Evolutionary conservation across 2,797 vertebrate species (phyloP).

Genomic region (Sebastes nivosus): DNA sequence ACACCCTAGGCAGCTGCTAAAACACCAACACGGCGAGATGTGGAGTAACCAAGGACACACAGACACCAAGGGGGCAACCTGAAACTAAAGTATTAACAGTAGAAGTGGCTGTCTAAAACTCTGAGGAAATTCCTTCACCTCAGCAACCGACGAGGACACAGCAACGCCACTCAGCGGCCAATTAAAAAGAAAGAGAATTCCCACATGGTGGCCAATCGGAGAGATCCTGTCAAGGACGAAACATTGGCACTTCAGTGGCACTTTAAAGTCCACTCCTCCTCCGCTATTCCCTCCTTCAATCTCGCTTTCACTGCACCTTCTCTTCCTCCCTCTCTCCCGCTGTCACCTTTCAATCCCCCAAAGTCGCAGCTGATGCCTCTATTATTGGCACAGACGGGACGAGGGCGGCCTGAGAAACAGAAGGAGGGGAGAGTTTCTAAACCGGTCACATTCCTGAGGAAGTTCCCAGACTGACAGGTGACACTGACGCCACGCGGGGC

Average conservation of each 20-base stretch:
- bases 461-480: conserved; percentile 30
- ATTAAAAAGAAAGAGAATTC: conserved; percentile 2
- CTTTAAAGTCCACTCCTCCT: neutral
- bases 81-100: neutral
- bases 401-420: neutral
- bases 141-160: neutral
- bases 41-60: neutral
- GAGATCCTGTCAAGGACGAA: neutral
- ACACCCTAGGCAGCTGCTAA: neutral
- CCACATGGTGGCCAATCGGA: neutral
- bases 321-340: neutral
- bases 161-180: neutral
- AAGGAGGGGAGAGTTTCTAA: conserved; percentile 8
- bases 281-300: neutral
- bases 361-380: conserved; percentile 46
- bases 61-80: neutral
- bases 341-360: conserved; percentile 6
- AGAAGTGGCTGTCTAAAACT: neutral
- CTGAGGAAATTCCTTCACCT: neutral
- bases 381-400: conserved; percentile 27
- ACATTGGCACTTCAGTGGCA: neutral
- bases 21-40: neutral
- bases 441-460: conserved; percentile 18
- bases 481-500: conserved; percentile 26
- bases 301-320: neutral